These are phyloP conservation scores for Sarcophaga bullata DNA, from an alignment of 1,140 invertebrate species.

Conservation along the genomic window DNA sequence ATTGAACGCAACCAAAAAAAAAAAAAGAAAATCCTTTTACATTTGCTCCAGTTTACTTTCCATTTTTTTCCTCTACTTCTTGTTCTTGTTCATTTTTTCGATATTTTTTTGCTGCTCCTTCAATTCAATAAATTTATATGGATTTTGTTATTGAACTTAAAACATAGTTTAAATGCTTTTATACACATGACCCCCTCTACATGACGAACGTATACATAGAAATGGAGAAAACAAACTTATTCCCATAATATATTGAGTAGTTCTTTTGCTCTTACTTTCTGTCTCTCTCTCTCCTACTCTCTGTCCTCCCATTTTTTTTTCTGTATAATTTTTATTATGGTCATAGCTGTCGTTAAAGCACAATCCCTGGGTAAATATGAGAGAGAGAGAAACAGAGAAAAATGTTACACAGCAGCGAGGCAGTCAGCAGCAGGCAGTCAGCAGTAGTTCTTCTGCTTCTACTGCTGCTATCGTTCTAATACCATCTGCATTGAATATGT, in stretches of 20 bases:
- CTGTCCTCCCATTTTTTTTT: too few species aligned
- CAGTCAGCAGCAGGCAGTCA: too few species aligned
- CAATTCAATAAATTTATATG: neutral
- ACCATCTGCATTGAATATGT: too few species aligned
- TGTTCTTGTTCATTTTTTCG: neutral
- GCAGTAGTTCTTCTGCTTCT: too few species aligned
- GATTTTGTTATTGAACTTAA: slow-evolving; percentile 35
- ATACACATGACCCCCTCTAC: neutral
- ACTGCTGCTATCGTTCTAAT: too few species aligned
- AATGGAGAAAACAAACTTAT: neutral
- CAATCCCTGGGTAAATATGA: neutral
- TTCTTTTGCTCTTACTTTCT: neutral
- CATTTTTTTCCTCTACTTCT: too few species aligned
- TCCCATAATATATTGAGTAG: neutral
- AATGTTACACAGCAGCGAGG: too few species aligned
- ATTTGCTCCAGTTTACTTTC: too few species aligned
- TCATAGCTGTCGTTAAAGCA: slow-evolving; percentile 29
- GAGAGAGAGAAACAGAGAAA: too few species aligned
- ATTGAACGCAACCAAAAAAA: too few species aligned
- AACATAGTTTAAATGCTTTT: slow-evolving; percentile 9
- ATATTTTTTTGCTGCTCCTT: neutral
- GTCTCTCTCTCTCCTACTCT: neutral
- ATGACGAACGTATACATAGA: neutral
- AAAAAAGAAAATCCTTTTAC: too few species aligned
- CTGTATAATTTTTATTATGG: slow-evolving; percentile 3